Conservation (phyloP, 1,140 invertebrate species). For the Drosophila quadrilineata region DNA sequence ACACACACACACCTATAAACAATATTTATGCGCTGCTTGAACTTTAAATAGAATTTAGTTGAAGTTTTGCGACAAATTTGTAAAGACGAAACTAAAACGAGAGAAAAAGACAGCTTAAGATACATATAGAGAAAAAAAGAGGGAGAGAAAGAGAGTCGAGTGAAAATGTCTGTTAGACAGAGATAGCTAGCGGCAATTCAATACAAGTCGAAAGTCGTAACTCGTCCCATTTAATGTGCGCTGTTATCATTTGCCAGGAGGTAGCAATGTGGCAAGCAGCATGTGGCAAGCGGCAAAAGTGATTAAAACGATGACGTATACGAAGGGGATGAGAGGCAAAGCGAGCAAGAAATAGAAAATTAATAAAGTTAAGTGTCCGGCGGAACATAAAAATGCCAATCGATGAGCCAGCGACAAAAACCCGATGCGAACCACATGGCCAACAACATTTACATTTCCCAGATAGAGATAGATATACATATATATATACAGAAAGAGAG, state of each 20-base stretch:
- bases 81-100: too few species aligned
- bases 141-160: too few species aligned
- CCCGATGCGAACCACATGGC: background rate
- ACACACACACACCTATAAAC: constrained; percentile 17
- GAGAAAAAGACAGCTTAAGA: too few species aligned
- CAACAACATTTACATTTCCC: too few species aligned
- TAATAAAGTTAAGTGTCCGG: constrained; percentile 52
- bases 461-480: background rate
- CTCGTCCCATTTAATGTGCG: constrained; percentile 18
- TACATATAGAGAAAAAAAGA: too few species aligned
- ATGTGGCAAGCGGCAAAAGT: constrained; percentile 35
- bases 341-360: constrained; percentile 46
- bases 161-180: too few species aligned
- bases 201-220: too few species aligned
- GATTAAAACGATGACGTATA: constrained; percentile 44
- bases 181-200: too few species aligned
- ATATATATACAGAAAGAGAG: background rate
- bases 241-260: constrained; percentile 22
- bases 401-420: constrained; percentile 15
- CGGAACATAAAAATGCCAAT: constrained; percentile 46
- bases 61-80: too few species aligned
- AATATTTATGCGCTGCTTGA: constrained; percentile 18
- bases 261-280: too few species aligned
- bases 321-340: too few species aligned
- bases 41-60: constrained; percentile 18